Conservation (phyloP, 2,888 invertebrate genomes). For the Eudemis profundana region DNA sequence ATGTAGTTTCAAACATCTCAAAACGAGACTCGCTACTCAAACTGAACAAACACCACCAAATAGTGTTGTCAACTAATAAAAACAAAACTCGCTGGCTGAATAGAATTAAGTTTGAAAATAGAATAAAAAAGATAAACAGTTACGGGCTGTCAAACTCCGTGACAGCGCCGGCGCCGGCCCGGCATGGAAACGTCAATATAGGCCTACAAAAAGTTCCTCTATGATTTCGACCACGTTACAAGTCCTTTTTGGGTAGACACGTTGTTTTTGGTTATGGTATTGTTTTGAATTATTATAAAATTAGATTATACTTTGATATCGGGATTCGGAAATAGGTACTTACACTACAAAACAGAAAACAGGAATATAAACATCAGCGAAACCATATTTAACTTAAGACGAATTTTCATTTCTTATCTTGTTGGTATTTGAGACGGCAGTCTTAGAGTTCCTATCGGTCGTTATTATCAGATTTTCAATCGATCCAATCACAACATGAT, state of each 20-base stretch:
- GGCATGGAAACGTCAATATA: conserved; percentile 69
- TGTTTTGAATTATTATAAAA: conserved; percentile 15
- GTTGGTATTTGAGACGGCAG: no score
- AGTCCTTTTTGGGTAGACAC: conserved; percentile 27
- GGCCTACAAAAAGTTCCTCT: conserved; percentile 61
- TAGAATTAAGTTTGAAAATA: conserved; percentile 64
- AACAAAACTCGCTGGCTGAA: conserved; percentile 62
- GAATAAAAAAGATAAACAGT: conserved; percentile 63
- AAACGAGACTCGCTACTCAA: conserved; percentile 30
- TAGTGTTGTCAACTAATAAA: conserved; percentile 70
- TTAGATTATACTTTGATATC: neutral
- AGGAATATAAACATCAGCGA: no score
- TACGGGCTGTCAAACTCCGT: conserved; percentile 70
- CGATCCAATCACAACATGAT: no score
- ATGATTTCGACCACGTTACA: conserved; percentile 39
- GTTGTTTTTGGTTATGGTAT: conserved; percentile 30
- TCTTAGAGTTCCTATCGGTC: no score
- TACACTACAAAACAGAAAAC: no score
- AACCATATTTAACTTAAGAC: no score
- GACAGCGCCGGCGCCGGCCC: conserved; percentile 75
- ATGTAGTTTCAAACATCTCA: conserved; percentile 13
- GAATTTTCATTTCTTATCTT: no score
- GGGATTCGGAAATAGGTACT: neutral
- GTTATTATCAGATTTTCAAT: no score
- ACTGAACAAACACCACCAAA: conserved; percentile 49